Percentiles rank a stretch among this genome's conserved stretches.
Conservation (phyloP, 2,888 invertebrate species). For the Spisula solida region DNA sequence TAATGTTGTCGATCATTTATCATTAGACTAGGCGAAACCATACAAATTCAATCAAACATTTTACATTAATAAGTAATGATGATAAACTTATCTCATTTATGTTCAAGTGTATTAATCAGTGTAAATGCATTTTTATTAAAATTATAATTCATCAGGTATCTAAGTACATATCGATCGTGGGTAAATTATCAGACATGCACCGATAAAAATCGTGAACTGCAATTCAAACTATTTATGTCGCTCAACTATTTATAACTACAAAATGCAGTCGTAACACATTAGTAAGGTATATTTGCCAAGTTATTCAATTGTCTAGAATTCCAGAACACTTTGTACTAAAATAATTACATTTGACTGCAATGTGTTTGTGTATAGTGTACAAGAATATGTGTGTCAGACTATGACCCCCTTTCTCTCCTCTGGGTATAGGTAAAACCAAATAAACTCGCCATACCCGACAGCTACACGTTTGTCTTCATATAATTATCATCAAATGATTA, state of each 20-base stretch:
- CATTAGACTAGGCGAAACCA: too few relatives aligned
- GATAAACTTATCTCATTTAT: too few relatives aligned
- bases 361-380: background rate
- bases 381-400: background rate
- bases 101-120: too few relatives aligned
- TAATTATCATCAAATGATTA: background rate
- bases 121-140: too few relatives aligned
- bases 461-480: background rate
- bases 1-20: too few relatives aligned
- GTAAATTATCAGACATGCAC: too few relatives aligned
- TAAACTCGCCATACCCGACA: background rate
- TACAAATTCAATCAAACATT: too few relatives aligned
- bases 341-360: background rate
- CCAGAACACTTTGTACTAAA: background rate
- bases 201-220: too few relatives aligned
- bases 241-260: background rate
- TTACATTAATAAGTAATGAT: too few relatives aligned
- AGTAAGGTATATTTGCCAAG: background rate
- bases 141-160: too few relatives aligned
- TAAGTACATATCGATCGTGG: too few relatives aligned
- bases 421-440: background rate
- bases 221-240: background rate
- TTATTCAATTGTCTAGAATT: conserved; percentile 17
- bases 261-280: background rate
- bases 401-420: background rate